Evolutionary conservation across 2,888 invertebrate species (phyloP).

Genomic region (Gisinianus flammeolus): DNA sequence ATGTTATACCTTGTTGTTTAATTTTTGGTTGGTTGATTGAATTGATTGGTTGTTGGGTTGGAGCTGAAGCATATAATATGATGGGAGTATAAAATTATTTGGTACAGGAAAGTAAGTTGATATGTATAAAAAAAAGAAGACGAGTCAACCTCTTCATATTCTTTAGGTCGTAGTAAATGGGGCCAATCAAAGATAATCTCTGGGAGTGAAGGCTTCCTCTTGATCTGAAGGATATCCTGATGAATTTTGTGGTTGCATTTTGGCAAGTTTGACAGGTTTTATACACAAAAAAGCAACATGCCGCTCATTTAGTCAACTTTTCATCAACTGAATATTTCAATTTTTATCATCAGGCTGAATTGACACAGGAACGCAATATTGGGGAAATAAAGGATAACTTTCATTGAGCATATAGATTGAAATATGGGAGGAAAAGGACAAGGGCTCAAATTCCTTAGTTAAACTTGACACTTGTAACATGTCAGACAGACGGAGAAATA

Average conservation of each 20-base stretch:
- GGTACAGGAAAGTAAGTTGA: background rate
- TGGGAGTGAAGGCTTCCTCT: background rate
- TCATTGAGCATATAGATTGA: too few relatives aligned
- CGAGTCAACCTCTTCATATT: background rate
- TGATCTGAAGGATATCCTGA: slow-evolving; percentile 16
- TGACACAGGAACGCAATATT: too few relatives aligned
- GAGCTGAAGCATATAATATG: background rate
- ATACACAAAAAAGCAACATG: background rate
- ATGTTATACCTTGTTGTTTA: too few relatives aligned
- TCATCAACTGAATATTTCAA: background rate
- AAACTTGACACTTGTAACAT: too few relatives aligned
- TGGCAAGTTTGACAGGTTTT: background rate
- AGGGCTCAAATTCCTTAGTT: too few relatives aligned
- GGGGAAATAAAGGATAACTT: too few relatives aligned
- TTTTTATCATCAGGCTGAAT: too few relatives aligned
- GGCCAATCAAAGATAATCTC: slow-evolving; percentile 4
- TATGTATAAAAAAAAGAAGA: background rate
- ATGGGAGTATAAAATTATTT: background rate
- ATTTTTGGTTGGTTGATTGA: background rate
- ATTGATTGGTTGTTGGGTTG: background rate
- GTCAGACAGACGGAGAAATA: too few relatives aligned
- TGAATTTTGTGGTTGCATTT: slow-evolving; percentile 4
- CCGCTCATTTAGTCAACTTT: background rate
- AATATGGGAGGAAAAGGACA: too few relatives aligned
- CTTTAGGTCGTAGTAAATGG: background rate